Conservation (phyloP, 2,113 vertebrate genomes). For the Osmerus eperlanus region DNA sequence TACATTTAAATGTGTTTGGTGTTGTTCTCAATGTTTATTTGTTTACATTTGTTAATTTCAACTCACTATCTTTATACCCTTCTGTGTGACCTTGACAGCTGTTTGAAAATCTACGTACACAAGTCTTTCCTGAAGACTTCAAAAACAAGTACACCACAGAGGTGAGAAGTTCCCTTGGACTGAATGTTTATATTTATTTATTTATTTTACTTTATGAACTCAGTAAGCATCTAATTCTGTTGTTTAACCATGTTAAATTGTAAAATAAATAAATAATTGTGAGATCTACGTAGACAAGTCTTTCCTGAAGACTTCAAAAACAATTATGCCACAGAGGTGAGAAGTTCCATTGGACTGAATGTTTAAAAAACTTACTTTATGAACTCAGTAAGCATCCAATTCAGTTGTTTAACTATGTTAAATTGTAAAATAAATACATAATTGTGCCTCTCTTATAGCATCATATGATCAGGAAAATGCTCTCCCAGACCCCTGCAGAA, state of each 20-base stretch:
- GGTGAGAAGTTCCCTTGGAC: constrained; percentile 10
- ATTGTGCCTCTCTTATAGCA: constrained; percentile 5
- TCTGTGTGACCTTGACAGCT: neutral
- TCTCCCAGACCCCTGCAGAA: constrained; percentile 7
- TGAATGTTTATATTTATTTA: neutral
- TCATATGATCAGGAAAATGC: constrained; percentile 28
- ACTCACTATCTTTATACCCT: neutral
- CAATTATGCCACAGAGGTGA: constrained; percentile 13
- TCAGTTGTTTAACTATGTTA: neutral
- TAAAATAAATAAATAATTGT: neutral
- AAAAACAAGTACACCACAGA: neutral
- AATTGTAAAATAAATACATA: neutral
- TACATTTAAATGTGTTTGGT: neutral
- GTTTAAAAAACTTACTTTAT: neutral
- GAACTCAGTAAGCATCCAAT: neutral
- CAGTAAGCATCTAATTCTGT: neutral
- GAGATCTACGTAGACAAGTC: neutral
- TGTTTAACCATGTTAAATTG: neutral
- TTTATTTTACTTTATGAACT: neutral
- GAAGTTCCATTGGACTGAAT: neutral
- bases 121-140: constrained; percentile 24
- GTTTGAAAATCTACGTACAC: neutral
- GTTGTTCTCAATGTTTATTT: neutral
- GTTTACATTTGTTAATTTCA: neutral
- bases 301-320: constrained; percentile 26